Evolutionary conservation across 2,113 vertebrate species (phyloP), one percentile per base, ranked within the genome.

Genomic region (Copsychus sechellarum): DNA sequence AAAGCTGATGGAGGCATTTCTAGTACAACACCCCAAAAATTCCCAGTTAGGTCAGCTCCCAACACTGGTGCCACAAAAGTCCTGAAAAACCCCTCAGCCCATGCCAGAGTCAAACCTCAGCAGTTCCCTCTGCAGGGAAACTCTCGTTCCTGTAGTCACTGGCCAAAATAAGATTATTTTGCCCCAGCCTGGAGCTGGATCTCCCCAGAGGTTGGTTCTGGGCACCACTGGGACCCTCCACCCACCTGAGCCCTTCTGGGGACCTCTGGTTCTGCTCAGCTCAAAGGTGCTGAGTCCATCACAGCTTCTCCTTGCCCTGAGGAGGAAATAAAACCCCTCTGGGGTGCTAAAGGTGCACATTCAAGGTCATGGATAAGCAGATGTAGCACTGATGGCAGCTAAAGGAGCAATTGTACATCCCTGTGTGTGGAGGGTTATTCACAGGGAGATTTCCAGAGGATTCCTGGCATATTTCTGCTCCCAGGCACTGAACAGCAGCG

Each of bases 101-200:
- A 20, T 5, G 23, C 51, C 76, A 56, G 28, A n/a, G 24, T 22
- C 24, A 16, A 84, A 56, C 38, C 22, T 62, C 26, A 14, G 4
- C 19, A 3, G 6, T 6, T 45, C 34, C 43, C 51, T 8, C 56
- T 9, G 15, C 11, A 67, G 76, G 8, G 74, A 61, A 40, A 11
- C 1, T 0, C 40, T 31, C 9, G 17, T 14, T 58, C 15, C 33
- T 8, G 0, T 2, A 3, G 0, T 1, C 11, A 4, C 4, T 42
- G 57, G 12, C 47, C 38, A 58, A 56, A 62, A 71, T 24, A 8
- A 57, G 25, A 36, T 6, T 36, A 4, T 21, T 79, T 5, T 21
- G 6, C 15, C 51, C 48, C 42, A 43, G 36, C 2, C 43, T 42
- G 38, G 28, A 36, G 6, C 20, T 2, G 2, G 14, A 29, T 36